Conservation (phyloP, 2,113 vertebrate species). For the Indri indri region DNA sequence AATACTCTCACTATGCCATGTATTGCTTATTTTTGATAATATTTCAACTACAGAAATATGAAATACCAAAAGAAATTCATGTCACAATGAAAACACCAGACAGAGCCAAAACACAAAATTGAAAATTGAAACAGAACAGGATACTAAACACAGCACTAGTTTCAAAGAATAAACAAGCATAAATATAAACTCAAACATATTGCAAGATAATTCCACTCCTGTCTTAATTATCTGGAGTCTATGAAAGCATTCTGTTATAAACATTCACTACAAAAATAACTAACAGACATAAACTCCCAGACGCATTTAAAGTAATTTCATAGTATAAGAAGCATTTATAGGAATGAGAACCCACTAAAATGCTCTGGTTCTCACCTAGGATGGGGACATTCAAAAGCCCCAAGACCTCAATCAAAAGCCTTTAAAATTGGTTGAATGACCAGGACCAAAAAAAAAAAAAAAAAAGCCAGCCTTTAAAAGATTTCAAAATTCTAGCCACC, state of each 20-base stretch:
- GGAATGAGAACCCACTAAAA: not conserved
- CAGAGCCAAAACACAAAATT: constrained; percentile 60
- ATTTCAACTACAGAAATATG: constrained; percentile 50
- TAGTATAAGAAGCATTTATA: not conserved
- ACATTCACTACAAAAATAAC: constrained; percentile 46
- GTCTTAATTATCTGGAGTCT: constrained; percentile 52
- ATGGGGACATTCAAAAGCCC: not conserved
- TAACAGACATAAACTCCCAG: constrained; percentile 17
- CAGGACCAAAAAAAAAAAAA: not conserved
- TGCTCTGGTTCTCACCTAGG: not conserved
- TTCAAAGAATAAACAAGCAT: constrained; percentile 61
- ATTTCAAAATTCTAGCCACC: not conserved
- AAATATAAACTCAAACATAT: constrained; percentile 61
- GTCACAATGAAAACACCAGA: constrained; percentile 59
- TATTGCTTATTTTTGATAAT: constrained; percentile 45
- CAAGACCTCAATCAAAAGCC: constrained; percentile 3
- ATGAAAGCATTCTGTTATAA: constrained; percentile 52
- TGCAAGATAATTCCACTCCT: constrained; percentile 50
- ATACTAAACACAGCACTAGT: constrained; percentile 50
- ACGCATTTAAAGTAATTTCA: constrained; percentile 15
- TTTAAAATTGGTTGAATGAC: not conserved
- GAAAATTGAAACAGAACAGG: constrained; percentile 51
- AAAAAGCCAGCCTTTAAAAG: not conserved
- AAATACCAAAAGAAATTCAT: constrained; percentile 57
- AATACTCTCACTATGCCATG: constrained; percentile 1